Evolutionary conservation across 2,113 vertebrate species (phyloP).

Genomic region (Prinia subflava): DNA sequence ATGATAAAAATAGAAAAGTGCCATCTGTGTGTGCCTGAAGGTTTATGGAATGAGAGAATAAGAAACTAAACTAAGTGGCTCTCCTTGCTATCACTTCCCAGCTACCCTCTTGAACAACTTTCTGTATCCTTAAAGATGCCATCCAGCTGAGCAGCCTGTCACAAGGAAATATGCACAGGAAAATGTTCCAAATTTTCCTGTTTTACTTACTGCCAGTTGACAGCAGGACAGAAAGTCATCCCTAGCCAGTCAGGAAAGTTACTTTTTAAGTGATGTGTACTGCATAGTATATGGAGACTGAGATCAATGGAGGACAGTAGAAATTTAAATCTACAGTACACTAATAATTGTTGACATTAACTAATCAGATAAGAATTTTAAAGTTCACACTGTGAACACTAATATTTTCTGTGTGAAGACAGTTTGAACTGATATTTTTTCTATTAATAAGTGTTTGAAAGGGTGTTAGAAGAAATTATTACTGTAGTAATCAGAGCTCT

Average conservation of each 20-base stretch:
- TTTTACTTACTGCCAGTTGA: background rate
- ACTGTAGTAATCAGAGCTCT: conserved; percentile 68
- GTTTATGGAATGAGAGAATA: background rate
- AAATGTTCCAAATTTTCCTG: background rate
- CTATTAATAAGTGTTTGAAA: conserved; percentile 67
- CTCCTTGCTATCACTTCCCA: background rate
- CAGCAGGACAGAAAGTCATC: background rate
- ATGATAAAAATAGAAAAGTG: background rate
- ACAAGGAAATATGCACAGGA: background rate
- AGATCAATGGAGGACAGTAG: background rate
- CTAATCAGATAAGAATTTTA: conserved; percentile 36
- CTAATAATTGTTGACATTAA: conserved; percentile 2
- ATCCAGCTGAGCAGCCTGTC: background rate
- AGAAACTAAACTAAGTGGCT: background rate
- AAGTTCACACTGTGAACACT: conserved; percentile 48
- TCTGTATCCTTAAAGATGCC: background rate
- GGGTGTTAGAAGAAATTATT: conserved; percentile 71
- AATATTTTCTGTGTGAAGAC: conserved; percentile 44
- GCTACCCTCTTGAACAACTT: background rate
- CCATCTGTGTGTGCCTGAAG: background rate
- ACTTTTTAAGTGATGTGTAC: background rate
- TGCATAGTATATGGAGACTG: background rate
- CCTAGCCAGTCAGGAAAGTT: background rate
- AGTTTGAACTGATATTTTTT: conserved; percentile 39
- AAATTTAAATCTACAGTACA: background rate